Evolutionary conservation across 2,888 invertebrate genomes (phyloP).

Genomic region (Hartigia nigra): DNA sequence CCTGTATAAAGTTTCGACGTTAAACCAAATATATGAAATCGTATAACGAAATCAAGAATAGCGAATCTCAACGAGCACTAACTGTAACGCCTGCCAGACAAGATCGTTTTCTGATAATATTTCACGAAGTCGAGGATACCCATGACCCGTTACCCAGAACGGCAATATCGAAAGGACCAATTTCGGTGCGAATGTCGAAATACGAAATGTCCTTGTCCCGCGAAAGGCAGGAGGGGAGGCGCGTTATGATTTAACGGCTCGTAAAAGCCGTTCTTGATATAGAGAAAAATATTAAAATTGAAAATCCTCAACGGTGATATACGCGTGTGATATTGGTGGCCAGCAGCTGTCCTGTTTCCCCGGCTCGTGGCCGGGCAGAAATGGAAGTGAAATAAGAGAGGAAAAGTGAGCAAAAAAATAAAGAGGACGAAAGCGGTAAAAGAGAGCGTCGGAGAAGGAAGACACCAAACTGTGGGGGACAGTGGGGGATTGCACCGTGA

Average conservation of each 20-base stretch:
- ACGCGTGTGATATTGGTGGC: slow-evolving; percentile 63
- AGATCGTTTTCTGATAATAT: not conserved
- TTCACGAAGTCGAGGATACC: not conserved
- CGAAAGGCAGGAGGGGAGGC: slow-evolving; percentile 20
- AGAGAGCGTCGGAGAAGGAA: not conserved
- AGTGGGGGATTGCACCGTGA: slow-evolving; percentile 3
- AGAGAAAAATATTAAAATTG: slow-evolving; percentile 65
- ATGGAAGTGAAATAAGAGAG: slow-evolving; percentile 25
- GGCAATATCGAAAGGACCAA: slow-evolving; percentile 25
- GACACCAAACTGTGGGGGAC: slow-evolving; percentile 12
- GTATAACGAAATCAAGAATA: not conserved
- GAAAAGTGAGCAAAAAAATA: slow-evolving; percentile 20
- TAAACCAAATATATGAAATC: not conserved
- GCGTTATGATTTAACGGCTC: slow-evolving; percentile 59
- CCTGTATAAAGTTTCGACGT: not conserved
- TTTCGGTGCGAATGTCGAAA: slow-evolving; percentile 43
- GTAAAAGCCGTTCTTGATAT: slow-evolving; percentile 50
- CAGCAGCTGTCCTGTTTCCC: slow-evolving; percentile 61
- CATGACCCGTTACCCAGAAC: not conserved
- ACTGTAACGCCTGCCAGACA: not conserved
- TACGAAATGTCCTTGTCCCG: slow-evolving; percentile 43
- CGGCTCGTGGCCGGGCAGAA: slow-evolving; percentile 23
- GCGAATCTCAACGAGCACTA: not conserved
- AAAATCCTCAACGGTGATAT: slow-evolving; percentile 61
- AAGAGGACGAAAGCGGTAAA: slow-evolving; percentile 15